Conservation (phyloP, 1,140 invertebrate genomes). For the Laupala kohalensis region DNA sequence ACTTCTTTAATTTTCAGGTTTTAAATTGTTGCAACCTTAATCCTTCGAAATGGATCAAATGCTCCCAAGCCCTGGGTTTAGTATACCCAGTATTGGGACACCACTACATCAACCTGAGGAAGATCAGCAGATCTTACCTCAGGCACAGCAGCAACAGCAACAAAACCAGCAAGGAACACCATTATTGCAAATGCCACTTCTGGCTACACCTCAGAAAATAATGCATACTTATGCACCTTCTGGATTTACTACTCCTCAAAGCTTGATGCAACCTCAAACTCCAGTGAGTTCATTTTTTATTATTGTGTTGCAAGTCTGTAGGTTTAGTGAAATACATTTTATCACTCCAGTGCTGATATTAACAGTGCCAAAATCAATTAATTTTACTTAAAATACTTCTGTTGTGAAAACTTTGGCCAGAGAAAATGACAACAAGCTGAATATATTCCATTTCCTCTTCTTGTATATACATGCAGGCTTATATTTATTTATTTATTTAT, state of each 20-base stretch:
- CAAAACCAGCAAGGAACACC: conserved; percentile 28
- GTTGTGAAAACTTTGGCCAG: no score
- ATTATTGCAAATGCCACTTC: conserved; percentile 24
- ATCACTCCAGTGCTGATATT: no score
- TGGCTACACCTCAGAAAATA: conserved; percentile 8
- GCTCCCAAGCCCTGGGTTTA: conserved; percentile 75
- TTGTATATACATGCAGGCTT: no score
- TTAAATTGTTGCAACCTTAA: no score
- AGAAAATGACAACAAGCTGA: no score
- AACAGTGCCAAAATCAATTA: no score
- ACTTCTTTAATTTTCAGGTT: no score
- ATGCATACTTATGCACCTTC: conserved; percentile 52
- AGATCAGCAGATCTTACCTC: conserved; percentile 72
- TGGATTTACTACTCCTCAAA: conserved; percentile 54
- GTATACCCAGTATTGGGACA: conserved; percentile 79
- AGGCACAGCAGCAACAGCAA: conserved; percentile 64
- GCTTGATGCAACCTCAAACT: conserved; percentile 74
- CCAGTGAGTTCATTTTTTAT: conserved; percentile 29
- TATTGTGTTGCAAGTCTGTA: no score
- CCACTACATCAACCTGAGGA: conserved; percentile 83
- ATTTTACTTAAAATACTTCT: no score
- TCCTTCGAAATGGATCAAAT: conserved; percentile 64
- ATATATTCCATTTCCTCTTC: no score
- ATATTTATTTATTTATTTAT: no score
- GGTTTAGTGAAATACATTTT: no score